A percentile compares a stretch with the other conserved stretches of the same genome.
Evolutionary conservation across 2,888 invertebrate species (phyloP).

Genomic region (Heterodera filipjevi): DNA sequence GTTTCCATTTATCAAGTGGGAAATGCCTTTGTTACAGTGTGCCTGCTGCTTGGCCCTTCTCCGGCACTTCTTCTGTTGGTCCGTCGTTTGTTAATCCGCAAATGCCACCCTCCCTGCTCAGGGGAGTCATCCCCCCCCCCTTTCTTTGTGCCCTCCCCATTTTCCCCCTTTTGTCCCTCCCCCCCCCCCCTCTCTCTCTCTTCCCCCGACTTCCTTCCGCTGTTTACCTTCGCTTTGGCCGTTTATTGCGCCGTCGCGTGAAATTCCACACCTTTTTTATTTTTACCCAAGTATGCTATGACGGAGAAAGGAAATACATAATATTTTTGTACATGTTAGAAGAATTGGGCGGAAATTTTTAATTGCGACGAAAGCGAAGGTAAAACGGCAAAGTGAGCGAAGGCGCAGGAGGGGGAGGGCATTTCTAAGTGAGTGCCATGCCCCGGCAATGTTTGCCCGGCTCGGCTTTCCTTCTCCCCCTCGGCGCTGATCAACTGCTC

Average conservation of each 20-base stretch:
- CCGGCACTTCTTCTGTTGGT: background rate
- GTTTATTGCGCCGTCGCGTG: constrained; percentile 7
- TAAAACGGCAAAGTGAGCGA: background rate
- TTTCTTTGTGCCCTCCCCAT: too few species aligned
- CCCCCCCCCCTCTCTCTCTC: background rate
- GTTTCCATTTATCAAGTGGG: too few species aligned
- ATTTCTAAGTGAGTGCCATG: background rate
- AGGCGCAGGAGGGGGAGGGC: background rate
- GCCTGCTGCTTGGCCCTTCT: background rate
- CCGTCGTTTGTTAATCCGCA: background rate
- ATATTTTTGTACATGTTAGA: background rate
- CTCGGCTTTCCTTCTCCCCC: background rate
- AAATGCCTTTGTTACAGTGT: background rate
- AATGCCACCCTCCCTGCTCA: background rate
- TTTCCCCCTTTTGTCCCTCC: background rate
- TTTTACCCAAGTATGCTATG: constrained; percentile 1
- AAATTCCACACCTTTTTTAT: constrained; percentile 9
- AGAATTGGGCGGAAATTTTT: background rate
- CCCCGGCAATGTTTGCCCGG: constrained; percentile 9
- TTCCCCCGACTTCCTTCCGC: constrained; percentile 3
- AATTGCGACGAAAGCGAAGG: background rate
- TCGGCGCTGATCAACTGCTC: background rate
- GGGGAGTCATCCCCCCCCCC: background rate
- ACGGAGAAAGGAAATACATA: constrained; percentile 1
- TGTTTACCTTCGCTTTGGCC: constrained; percentile 5